A percentile compares a stretch with the other conserved stretches of the same genome.
Evolutionary conservation across 1,140 invertebrate genomes (phyloP).

Genomic region (Drosophila bifasciata): DNA sequence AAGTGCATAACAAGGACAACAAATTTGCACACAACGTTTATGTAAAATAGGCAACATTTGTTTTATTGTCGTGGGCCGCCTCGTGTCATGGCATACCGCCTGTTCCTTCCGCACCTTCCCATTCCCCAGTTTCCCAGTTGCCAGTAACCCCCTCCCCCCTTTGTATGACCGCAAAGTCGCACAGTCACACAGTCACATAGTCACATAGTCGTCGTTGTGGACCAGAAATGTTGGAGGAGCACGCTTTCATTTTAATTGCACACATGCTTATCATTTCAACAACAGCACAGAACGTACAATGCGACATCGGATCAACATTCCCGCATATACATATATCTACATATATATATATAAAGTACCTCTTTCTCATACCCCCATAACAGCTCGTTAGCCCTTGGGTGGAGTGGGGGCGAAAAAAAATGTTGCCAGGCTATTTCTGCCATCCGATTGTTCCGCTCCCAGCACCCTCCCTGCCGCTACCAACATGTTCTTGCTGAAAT

Average conservation of each 20-base stretch:
- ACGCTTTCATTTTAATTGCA: conserved; percentile 82
- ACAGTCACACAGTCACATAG: too few species aligned
- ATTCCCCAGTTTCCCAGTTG: not conserved
- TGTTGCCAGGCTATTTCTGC: conserved; percentile 58
- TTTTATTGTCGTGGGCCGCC: conserved; percentile 72
- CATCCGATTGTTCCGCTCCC: conserved; percentile 59
- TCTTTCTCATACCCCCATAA: conserved; percentile 17
- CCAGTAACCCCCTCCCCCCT: too few species aligned
- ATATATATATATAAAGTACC: conserved; percentile 10
- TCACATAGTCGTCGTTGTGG: conserved; percentile 49
- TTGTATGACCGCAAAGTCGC: conserved; percentile 29
- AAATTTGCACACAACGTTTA: conserved; percentile 77
- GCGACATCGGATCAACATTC: conserved; percentile 28
- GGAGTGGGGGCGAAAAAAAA: conserved; percentile 44
- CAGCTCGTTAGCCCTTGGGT: conserved; percentile 66
- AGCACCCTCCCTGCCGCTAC: conserved; percentile 3
- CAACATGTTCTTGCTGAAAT: conserved; percentile 34
- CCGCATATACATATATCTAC: conserved; percentile 23
- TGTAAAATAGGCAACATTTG: conserved; percentile 80
- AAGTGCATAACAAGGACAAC: conserved; percentile 44
- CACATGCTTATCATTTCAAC: conserved; percentile 82
- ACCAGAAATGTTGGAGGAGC: conserved; percentile 55
- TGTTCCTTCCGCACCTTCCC: not conserved
- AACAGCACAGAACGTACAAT: conserved; percentile 43
- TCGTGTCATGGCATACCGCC: conserved; percentile 35